Percentiles rank a stretch among this genome's conserved stretches.
Conservation (phyloP, 2,113 vertebrate genomes). For the Leuciscus idus region DNA sequence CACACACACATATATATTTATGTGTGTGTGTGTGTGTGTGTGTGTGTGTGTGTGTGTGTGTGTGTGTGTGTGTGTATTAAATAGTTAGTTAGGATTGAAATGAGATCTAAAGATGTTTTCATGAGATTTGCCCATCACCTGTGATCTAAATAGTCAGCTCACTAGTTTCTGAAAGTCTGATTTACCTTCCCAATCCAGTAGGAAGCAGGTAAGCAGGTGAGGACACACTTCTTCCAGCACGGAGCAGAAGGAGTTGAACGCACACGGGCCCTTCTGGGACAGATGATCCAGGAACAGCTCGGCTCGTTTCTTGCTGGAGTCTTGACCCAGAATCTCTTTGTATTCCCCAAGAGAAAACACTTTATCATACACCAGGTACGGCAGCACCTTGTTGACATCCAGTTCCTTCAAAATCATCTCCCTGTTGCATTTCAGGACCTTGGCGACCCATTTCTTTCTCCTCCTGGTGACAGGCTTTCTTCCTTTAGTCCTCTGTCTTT, state of each 20-base stretch:
- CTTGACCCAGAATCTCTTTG: conserved; percentile 82
- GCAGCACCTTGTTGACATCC: conserved; percentile 82
- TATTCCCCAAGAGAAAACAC: conserved; percentile 88
- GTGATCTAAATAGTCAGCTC: neutral
- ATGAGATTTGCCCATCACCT: neutral
- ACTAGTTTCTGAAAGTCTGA: neutral
- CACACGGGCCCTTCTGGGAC: conserved; percentile 81
- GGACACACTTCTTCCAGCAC: conserved; percentile 88
- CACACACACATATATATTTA: too few relatives aligned
- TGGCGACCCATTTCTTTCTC: conserved; percentile 76
- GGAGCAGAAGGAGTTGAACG: conserved; percentile 84
- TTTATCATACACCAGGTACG: conserved; percentile 82
- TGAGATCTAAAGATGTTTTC: neutral
- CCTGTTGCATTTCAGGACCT: conserved; percentile 77
- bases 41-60: too few relatives aligned
- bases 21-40: too few relatives aligned
- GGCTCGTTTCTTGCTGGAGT: conserved; percentile 72
- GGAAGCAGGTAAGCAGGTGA: conserved; percentile 85
- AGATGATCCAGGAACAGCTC: conserved; percentile 86
- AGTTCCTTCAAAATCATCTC: conserved; percentile 82
- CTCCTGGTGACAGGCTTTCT: conserved; percentile 74
- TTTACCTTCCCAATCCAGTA: conserved; percentile 88
- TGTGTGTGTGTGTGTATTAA: too few relatives aligned
- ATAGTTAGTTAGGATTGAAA: neutral
- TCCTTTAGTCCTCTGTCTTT: conserved; percentile 60